Conservation (phyloP, 2,888 invertebrate genomes). For the Stenchaetothrips biformis region DNA sequence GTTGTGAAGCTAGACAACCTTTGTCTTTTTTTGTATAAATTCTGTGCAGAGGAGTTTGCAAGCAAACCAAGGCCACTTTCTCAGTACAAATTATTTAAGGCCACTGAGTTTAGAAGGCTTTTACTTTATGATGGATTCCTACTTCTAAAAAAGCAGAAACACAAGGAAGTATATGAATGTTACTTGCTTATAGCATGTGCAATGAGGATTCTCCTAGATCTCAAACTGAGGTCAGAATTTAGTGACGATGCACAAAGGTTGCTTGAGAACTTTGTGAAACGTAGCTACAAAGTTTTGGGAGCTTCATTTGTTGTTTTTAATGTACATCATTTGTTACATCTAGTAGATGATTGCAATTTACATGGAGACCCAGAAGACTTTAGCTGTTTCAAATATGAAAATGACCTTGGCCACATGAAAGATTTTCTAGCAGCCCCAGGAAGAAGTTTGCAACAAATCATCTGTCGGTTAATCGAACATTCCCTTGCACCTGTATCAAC, state of each 20-base stretch:
- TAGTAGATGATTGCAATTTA: background rate
- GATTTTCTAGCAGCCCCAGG: background rate
- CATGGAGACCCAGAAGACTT: background rate
- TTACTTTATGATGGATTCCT: background rate
- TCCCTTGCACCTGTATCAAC: background rate
- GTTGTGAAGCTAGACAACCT: background rate
- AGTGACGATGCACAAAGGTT: background rate
- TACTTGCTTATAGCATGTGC: background rate
- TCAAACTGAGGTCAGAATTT: background rate
- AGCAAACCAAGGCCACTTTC: background rate
- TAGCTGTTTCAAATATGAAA: constrained; percentile 17
- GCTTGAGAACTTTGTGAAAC: background rate
- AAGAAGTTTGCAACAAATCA: background rate
- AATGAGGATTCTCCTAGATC: background rate
- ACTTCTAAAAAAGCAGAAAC: background rate
- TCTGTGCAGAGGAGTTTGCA: background rate
- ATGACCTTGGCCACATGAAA: background rate
- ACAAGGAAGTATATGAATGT: constrained; percentile 9
- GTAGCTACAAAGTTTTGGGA: background rate
- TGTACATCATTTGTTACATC: background rate
- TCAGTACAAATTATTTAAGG: background rate
- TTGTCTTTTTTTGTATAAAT: background rate
- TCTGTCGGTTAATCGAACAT: background rate
- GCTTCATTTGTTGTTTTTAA: constrained; percentile 6
- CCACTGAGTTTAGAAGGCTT: background rate